Conservation (phyloP, 2,797 vertebrate species). For the Geotrypetes seraphini region DNA sequence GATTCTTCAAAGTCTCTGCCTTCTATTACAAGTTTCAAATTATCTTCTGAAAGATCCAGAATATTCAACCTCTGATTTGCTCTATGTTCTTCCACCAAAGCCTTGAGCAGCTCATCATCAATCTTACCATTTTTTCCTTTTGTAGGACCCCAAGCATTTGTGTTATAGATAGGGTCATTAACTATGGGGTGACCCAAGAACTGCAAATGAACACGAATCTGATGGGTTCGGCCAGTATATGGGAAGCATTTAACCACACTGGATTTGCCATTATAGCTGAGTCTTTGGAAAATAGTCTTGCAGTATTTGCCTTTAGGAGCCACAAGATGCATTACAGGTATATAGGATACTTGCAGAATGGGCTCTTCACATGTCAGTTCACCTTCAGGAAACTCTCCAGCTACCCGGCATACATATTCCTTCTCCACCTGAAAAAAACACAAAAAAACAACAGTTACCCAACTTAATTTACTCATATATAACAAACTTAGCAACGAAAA, state of each 20-base stretch:
- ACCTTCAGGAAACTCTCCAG: slow-evolving; percentile 76
- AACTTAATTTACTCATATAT: no score
- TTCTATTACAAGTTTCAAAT: slow-evolving; percentile 9
- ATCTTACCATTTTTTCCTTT: slow-evolving; percentile 73
- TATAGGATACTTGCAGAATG: slow-evolving; percentile 82
- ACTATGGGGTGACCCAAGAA: slow-evolving; percentile 88
- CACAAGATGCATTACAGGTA: slow-evolving; percentile 84
- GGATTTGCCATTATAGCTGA: slow-evolving; percentile 75
- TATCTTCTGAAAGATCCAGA: slow-evolving; percentile 54
- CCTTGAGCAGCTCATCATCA: slow-evolving; percentile 74
- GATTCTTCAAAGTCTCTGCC: neutral
- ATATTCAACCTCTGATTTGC: slow-evolving; percentile 71
- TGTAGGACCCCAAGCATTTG: slow-evolving; percentile 77
- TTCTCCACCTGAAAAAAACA: slow-evolving; percentile 73
- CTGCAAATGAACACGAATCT: slow-evolving; percentile 95
- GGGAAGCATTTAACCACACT: slow-evolving; percentile 84
- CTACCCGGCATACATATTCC: slow-evolving; percentile 88
- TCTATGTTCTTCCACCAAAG: slow-evolving; percentile 75
- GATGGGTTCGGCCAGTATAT: slow-evolving; percentile 86
- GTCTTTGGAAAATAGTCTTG: slow-evolving; percentile 78
- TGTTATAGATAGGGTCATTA: slow-evolving; percentile 91
- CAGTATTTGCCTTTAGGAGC: slow-evolving; percentile 79
- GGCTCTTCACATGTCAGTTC: slow-evolving; percentile 82
- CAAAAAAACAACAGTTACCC: neutral
- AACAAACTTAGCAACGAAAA: no score